Evolutionary conservation across 2,113 vertebrate genomes (phyloP), one percentile per base, ranked within the genome.

Genomic region (Rhipidura dahli): DNA sequence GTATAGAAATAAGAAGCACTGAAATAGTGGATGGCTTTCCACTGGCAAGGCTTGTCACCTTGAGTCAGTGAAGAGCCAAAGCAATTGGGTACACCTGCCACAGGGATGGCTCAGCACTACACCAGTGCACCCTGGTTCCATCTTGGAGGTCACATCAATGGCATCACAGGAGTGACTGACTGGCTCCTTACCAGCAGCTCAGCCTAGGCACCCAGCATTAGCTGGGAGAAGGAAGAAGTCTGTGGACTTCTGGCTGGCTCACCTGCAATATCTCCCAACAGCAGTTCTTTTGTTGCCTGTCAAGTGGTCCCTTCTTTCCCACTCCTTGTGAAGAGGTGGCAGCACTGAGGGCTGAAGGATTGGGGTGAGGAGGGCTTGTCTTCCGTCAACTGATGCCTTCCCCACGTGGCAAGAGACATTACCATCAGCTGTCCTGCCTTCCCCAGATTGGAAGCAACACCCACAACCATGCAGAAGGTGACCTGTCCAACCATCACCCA

Each of bases 391-490:
- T 66, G 39, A 37, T 60, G 53, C 33, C 33, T 37, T 39, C 76
- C 33, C 45, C 33, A 51, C 1, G 0, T 17, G 19, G 44, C 28
- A 89, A 39, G 28, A 13, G 69, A 39, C 37, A 73, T 8, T 11
- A 15, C 40, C 27, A 66, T 9, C 33, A 73, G 45, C 33, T 68
- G 13, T 33, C 9, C 57, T 59, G 35, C 42, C 42, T 45, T 70
- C 28, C 2, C 2, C 24, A 89, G 30, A 33, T 26, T 4, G 28
- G 40, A 69, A 54, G 15, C n/a, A 8, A 75, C 6, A 59, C 19
- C 5, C 17, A 39, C 1, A 54, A 2, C 13, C 18, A 33, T 1
- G 4, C 3, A 8, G 27, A 79, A 80, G 6, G 16, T 54, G n/a
- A n/a, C n/a, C 24, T 19, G 13, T 28, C 10, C 22, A 8, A 66